phyloP scores from a whole-genome alignment of 2,113 vertebrate genomes.

The Anolis carolinensis region DNA sequence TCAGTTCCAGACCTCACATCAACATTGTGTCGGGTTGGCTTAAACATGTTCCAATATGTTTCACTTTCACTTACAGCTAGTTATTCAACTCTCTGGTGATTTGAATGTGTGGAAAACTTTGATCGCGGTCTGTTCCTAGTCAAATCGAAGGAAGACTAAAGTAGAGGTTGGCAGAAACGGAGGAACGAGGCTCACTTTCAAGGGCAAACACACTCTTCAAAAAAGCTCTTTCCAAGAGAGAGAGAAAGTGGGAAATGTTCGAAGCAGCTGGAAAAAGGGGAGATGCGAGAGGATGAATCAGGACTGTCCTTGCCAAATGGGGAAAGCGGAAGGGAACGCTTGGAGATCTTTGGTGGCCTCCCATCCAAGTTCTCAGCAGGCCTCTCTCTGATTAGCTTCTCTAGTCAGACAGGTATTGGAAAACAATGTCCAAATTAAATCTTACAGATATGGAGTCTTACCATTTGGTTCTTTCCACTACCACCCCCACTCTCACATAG shows the following conservation, averaged over 20 bases:
- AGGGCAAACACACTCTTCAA: conserved; percentile 41
- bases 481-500: conserved; percentile 8
- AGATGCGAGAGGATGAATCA: too few relatives aligned
- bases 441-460: not conserved
- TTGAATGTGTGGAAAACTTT: conserved; percentile 58
- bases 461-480: not conserved
- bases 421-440: too few relatives aligned
- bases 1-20: not conserved
- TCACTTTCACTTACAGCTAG: conserved; percentile 37
- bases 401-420: too few relatives aligned
- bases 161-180: conserved; percentile 33
- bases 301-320: too few relatives aligned
- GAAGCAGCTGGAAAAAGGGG: too few relatives aligned
- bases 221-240: not conserved
- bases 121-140: conserved; percentile 61
- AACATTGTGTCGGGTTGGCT: not conserved
- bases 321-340: too few relatives aligned
- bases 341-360: too few relatives aligned
- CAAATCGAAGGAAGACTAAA: conserved; percentile 19
- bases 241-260: too few relatives aligned
- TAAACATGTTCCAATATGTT: conserved; percentile 23
- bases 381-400: too few relatives aligned
- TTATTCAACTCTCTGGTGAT: conserved; percentile 37
- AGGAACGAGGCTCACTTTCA: conserved; percentile 29
- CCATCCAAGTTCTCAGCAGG: too few relatives aligned